These are phyloP conservation scores for Brachyhypopomus occidentalis DNA, from an alignment of 2,113 vertebrate species.

Conservation along the genomic window DNA sequence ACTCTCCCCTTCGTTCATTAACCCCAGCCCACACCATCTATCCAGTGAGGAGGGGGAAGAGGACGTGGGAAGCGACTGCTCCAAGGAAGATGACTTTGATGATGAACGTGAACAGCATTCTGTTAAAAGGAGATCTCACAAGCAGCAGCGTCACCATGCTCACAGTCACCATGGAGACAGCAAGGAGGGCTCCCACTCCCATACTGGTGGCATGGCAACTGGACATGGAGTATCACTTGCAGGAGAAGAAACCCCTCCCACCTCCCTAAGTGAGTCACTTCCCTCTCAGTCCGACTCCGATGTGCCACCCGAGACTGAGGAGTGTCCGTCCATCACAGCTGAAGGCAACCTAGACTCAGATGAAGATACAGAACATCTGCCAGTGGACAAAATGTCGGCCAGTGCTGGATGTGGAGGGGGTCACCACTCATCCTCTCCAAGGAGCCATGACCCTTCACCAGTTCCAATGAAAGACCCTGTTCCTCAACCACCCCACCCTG, in stretches of 20 bases:
- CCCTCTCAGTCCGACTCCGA: conserved; percentile 95
- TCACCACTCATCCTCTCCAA: conserved; percentile 77
- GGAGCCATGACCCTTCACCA: conserved; percentile 85
- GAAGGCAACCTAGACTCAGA: conserved; percentile 96
- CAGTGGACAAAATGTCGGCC: conserved; percentile 86
- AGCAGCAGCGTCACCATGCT: conserved; percentile 81
- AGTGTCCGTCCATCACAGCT: conserved; percentile 95
- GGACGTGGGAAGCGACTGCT: conserved; percentile 59
- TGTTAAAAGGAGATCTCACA: conserved; percentile 77
- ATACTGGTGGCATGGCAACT: conserved; percentile 56
- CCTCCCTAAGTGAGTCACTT: conserved; percentile 90
- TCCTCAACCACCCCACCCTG: conserved; percentile 88
- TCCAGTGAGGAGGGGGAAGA: conserved; percentile 85
- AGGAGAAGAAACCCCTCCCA: conserved; percentile 92
- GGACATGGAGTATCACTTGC: conserved; percentile 68
- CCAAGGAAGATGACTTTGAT: conserved; percentile 67
- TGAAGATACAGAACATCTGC: conserved; percentile 94
- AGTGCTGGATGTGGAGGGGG: conserved; percentile 71
- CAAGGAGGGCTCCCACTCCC: conserved; percentile 57
- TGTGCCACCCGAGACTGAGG: conserved; percentile 94
- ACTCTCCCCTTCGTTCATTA: conserved; percentile 93
- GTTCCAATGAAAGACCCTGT: conserved; percentile 83
- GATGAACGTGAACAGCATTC: conserved; percentile 73
- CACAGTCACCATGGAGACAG: conserved; percentile 64
- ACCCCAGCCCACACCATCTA: conserved; percentile 83